Percentiles rank a stretch among this genome's conserved stretches.
Conservation (phyloP, 1,140 invertebrate species). For the Triops cancriformis region DNA sequence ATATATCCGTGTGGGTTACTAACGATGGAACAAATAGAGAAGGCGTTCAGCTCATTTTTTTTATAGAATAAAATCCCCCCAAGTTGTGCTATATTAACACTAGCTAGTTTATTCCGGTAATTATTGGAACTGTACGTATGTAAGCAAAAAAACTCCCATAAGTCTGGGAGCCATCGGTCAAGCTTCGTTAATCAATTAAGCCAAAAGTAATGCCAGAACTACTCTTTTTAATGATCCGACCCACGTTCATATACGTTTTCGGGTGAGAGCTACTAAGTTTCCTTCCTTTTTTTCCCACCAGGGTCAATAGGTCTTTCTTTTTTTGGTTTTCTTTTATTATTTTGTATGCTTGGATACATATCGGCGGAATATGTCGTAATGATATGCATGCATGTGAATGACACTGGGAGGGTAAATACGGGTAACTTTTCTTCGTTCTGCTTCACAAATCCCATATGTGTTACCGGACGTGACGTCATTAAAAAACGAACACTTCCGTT, state of each 20-base stretch:
- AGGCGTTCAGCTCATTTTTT: no score
- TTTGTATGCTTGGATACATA: background rate
- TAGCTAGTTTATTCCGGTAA: background rate
- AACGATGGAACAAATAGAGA: background rate
- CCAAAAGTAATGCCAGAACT: background rate
- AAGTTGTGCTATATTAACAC: background rate
- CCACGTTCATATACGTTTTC: background rate
- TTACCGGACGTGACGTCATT: constrained; percentile 12
- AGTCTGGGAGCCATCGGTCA: background rate
- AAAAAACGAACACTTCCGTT: constrained; percentile 6
- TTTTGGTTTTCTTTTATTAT: background rate
- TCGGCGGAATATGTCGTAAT: background rate
- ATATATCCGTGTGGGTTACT: background rate
- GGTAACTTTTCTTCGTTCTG: background rate
- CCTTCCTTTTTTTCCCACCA: no score
- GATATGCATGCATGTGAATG: background rate
- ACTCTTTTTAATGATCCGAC: background rate
- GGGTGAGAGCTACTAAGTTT: background rate
- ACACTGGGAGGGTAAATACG: background rate
- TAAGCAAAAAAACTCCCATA: background rate
- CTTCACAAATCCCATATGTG: constrained; percentile 13
- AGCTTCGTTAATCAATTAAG: constrained; percentile 1
- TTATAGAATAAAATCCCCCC: background rate
- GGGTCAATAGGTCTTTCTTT: background rate
- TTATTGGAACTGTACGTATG: background rate